Percentiles rank a stretch among this genome's conserved stretches.
phyloP scores from a whole-genome alignment of 2,797 vertebrate species.

The Erethizon dorsatum region DNA sequence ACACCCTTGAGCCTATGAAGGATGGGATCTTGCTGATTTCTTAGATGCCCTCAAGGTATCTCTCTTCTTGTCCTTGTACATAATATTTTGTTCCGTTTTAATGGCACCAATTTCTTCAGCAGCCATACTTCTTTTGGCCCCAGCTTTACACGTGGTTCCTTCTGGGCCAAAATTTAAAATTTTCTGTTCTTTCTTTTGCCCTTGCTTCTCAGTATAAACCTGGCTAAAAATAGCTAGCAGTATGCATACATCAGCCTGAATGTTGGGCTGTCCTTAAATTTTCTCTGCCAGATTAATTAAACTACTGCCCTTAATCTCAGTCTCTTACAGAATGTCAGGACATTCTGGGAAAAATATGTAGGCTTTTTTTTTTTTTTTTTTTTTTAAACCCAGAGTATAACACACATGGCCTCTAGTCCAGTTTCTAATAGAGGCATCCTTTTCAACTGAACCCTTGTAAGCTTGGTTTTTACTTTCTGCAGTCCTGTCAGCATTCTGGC shows the following conservation, averaged over 20 bases:
- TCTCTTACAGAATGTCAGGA: neutral
- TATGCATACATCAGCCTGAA: neutral
- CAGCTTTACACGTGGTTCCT: neutral
- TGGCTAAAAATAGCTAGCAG: neutral
- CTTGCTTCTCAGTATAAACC: neutral
- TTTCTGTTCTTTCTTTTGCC: neutral
- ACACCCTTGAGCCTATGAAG: neutral
- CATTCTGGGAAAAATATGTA: neutral
- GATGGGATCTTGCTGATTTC: neutral
- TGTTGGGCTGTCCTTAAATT: neutral
- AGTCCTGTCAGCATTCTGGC: neutral
- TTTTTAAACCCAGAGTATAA: neutral
- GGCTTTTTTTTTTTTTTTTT: no score
- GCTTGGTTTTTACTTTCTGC: neutral
- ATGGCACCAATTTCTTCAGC: neutral
- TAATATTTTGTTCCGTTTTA: neutral
- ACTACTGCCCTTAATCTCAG: neutral
- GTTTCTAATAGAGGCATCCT: neutral
- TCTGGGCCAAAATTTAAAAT: neutral
- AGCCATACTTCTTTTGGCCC: neutral
- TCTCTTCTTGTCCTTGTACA: neutral
- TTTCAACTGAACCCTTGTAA: neutral
- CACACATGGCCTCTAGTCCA: neutral
- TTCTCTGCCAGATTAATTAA: neutral
- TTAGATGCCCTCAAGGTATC: neutral